Conservation (phyloP, 2,113 vertebrate species). For the Lathamus discolor region DNA sequence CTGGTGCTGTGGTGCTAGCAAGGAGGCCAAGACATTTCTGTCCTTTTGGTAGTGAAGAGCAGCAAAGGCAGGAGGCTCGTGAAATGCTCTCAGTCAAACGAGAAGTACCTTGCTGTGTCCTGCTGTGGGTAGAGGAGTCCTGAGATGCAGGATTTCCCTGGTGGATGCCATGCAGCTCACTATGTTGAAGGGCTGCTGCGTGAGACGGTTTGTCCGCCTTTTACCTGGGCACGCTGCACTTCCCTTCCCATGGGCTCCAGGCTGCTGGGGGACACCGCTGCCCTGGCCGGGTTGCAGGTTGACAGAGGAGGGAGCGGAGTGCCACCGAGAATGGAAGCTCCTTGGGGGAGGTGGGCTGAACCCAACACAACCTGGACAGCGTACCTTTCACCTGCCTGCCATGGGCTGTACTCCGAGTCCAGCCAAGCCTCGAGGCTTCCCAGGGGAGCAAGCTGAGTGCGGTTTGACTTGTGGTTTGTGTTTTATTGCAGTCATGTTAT, state of each 20-base stretch:
- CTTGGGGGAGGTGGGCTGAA: neutral
- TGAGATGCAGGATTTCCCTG: constrained; percentile 59
- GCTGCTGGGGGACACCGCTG: neutral
- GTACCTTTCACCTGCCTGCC: neutral
- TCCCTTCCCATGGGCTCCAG: neutral
- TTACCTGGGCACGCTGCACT: accelerated
- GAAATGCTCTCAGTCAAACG: neutral
- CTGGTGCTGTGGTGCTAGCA: neutral
- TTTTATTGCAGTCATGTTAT: neutral
- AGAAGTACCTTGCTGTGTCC: neutral
- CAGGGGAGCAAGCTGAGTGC: neutral
- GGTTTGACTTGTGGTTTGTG: neutral
- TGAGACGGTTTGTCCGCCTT: neutral
- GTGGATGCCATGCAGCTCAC: constrained; percentile 38
- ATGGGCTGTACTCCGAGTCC: accelerated
- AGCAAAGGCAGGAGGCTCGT: neutral
- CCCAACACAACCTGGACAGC: accelerated
- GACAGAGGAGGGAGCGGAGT: neutral
- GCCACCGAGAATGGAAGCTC: accelerated
- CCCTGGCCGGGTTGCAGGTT: neutral
- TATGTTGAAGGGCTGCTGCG: neutral
- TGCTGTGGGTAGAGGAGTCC: constrained; percentile 42
- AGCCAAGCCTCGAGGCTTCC: neutral
- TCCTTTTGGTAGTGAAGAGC: constrained; percentile 63
- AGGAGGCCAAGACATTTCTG: neutral